These are phyloP conservation scores for Petrosia ficiformis DNA, from an alignment of 37 sponge, comb jelly and placozoan species.

Conservation along the genomic window DNA sequence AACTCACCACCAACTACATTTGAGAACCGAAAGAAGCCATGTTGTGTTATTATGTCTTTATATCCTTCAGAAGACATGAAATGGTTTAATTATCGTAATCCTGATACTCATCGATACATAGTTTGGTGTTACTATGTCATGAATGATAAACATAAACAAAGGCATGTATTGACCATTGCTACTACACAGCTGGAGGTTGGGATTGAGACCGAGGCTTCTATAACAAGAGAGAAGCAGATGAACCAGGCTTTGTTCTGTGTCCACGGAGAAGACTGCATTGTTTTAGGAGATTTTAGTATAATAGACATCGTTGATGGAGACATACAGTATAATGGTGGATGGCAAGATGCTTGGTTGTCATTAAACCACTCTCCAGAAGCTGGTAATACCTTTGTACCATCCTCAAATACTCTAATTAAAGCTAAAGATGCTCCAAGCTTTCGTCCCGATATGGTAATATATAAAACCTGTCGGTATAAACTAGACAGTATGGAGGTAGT, in stretches of 20 bases:
- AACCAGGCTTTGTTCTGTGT: conserved; percentile 45
- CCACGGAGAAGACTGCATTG: conserved; percentile 34
- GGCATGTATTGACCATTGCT: conserved; percentile 38
- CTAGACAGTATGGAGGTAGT: conserved; percentile 65
- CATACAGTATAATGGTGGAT: conserved; percentile 36
- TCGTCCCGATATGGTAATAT: conserved; percentile 66
- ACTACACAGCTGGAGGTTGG: conserved; percentile 48
- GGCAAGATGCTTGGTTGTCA: conserved; percentile 70
- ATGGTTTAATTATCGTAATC: conserved; percentile 26
- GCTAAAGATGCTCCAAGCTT: conserved; percentile 10
- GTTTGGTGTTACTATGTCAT: conserved; percentile 55
- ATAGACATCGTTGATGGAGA: conserved; percentile 45
- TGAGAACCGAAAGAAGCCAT: conserved; percentile 64
- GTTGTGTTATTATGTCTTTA: conserved; percentile 49
- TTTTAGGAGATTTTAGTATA: conserved; percentile 58
- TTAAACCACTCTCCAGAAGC: conserved; percentile 18
- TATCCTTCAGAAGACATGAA: conserved; percentile 53
- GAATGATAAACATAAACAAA: conserved; percentile 65
- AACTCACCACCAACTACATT: conserved; percentile 44
- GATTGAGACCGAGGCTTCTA: conserved; percentile 1
- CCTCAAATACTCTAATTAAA: conserved; percentile 58
- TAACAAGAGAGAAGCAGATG: conserved; percentile 56
- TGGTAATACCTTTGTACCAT: conserved; percentile 57
- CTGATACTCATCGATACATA: conserved; percentile 11
- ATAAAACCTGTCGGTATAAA: conserved; percentile 41